A percentile compares a stretch with the other conserved stretches of the same genome.
Evolutionary conservation across 2,113 vertebrate genomes (phyloP).

Genomic region (Dipodomys stephensi): DNA sequence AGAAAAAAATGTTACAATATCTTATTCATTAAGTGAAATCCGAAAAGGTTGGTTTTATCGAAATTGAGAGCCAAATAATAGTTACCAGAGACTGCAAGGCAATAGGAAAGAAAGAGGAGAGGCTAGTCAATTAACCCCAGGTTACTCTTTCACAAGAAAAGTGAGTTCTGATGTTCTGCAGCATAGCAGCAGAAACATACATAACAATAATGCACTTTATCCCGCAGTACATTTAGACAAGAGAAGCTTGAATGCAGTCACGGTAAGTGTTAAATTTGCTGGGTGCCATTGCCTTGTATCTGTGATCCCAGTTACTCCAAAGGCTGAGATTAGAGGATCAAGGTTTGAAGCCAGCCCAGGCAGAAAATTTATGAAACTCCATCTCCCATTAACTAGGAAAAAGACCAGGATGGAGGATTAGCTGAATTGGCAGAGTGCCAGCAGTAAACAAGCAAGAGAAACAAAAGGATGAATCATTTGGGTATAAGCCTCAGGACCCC

Average conservation of each 20-base stretch:
- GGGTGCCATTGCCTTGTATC: too few species aligned
- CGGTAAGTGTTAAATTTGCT: not conserved
- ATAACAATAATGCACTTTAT: not conserved
- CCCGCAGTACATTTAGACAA: not conserved
- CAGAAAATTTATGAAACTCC: too few species aligned
- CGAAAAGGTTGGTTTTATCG: not conserved
- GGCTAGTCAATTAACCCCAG: not conserved
- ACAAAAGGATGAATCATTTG: too few species aligned
- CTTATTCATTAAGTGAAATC: not conserved
- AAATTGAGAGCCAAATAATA: not conserved
- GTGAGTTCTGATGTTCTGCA: not conserved
- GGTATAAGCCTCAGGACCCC: too few species aligned
- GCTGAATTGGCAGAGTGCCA: too few species aligned
- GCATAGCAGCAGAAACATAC: not conserved
- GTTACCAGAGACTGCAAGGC: not conserved
- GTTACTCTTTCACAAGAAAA: not conserved
- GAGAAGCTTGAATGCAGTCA: not conserved
- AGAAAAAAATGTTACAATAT: not conserved
- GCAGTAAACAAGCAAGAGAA: too few species aligned
- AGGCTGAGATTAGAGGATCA: too few species aligned
- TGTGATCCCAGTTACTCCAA: too few species aligned
- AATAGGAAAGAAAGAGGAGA: not conserved
- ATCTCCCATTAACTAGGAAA: too few species aligned
- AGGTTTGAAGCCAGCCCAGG: too few species aligned
- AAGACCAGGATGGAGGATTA: too few species aligned